phyloP scores from a whole-genome alignment of 2,888 invertebrate species.

The Schizotus pectinicornis region DNA sequence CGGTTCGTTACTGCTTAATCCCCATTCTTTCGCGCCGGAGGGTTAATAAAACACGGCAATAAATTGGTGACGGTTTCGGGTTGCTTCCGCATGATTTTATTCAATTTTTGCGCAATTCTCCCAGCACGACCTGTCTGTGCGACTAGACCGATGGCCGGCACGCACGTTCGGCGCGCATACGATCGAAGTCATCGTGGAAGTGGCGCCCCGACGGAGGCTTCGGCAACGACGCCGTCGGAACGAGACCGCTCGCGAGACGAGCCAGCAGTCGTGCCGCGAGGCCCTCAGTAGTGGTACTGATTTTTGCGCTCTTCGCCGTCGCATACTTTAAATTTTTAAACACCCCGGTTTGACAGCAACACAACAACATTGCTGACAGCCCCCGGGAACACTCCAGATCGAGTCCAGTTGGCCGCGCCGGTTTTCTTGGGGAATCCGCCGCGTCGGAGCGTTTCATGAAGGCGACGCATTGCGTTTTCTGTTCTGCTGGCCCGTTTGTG shows the following conservation, averaged over 20 bases:
- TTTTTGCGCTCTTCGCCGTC: constrained; percentile 20
- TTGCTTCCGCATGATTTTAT: neutral
- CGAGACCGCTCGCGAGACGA: constrained; percentile 27
- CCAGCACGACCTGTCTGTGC: constrained; percentile 5
- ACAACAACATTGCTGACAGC: too few relatives aligned
- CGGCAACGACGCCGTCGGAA: constrained; percentile 36
- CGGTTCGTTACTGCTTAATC: neutral
- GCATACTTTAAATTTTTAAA: constrained; percentile 18
- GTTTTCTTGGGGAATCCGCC: neutral
- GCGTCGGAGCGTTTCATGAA: neutral
- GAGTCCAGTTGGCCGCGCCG: constrained; percentile 5
- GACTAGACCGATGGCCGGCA: constrained; percentile 10
- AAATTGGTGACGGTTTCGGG: constrained; percentile 7
- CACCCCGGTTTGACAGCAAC: constrained; percentile 1
- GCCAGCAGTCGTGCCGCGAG: constrained; percentile 53
- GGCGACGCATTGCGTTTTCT: constrained; percentile 42
- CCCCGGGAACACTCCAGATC: too few relatives aligned
- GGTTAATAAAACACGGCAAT: constrained; percentile 12
- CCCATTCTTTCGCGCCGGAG: neutral
- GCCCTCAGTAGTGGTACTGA: constrained; percentile 36
- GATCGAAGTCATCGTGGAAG: constrained; percentile 51
- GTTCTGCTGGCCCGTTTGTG: constrained; percentile 14
- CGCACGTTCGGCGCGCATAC: constrained; percentile 47
- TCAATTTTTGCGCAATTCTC: neutral
- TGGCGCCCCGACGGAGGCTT: constrained; percentile 46